Evolutionary conservation across 2,113 vertebrate species (phyloP), one percentile per base, ranked within the genome.

Genomic region (Pollachius pollachius): DNA sequence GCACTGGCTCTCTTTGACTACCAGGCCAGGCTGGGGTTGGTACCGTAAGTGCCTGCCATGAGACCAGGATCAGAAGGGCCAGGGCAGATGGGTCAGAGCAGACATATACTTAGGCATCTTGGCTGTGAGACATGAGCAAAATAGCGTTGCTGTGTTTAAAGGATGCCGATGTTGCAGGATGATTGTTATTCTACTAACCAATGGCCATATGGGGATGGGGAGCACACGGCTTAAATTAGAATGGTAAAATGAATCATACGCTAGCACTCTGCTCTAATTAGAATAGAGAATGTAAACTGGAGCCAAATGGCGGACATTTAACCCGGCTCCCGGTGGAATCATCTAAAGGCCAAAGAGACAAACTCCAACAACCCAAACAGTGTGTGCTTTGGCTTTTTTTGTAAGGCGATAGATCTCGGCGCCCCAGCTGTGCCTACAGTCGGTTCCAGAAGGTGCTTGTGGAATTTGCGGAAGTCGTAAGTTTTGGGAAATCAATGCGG

Each of bases 281-380:
- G 73, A 73, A 80, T 68, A 77, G 70, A 71, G 63, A 68, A 76
- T 71, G 70, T 70, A 68, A 78, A 85, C 73, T 68, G 27, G 59
- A 65, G 79, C 59, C 75, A 73, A 82, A 69, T 62, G 25, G 61
- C 8, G 73, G 76, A 83, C 80, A 81, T 88, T 88, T 84, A 78
- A 58, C 68, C 27, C 82, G 15, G 5, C 65, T 79, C 82, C 84
- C 81, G 19, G 34, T 57, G 57, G 84, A 85, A 70, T 74, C 71
- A 71, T 70, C 72, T 67, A 82, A 88, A 85, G 83, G 85, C 73
- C 88, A 86, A 71, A 72, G 64, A 62, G 70, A 74, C 71, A 72
- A 64, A 69, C 75, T 64, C 62, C 71, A 48, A 68, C 72, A 68
- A 82, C 70, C 79, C 69, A 18, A 25, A 18, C 60, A 13, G 21